phyloP scores from a whole-genome alignment of 1,140 invertebrate genomes.

The Lasaia peninsularis region DNA sequence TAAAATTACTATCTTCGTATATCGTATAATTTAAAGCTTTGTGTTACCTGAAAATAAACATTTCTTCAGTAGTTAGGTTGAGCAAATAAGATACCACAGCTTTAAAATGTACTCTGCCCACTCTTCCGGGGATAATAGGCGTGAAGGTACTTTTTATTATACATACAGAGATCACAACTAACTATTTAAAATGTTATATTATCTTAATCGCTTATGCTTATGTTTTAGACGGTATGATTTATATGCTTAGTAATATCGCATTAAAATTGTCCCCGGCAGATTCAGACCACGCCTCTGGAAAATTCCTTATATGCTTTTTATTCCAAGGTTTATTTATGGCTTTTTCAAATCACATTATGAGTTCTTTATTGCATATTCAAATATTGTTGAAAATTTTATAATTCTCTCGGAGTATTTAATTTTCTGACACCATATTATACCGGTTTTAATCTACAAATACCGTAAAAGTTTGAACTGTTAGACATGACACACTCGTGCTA shows the following conservation, averaged over 20 bases:
- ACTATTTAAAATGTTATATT: not conserved
- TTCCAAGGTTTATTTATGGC: slow-evolving; percentile 32
- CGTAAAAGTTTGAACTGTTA: not conserved
- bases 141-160: too few relatives aligned
- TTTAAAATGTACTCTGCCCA: too few relatives aligned
- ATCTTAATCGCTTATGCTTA: slow-evolving; percentile 1
- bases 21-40: too few relatives aligned
- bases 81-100: too few relatives aligned
- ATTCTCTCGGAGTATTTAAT: not conserved
- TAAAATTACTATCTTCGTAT: too few relatives aligned
- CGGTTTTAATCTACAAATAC: too few relatives aligned
- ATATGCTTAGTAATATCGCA: slow-evolving; percentile 44
- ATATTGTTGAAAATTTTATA: not conserved
- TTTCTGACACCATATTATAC: too few relatives aligned
- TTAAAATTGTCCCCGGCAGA: slow-evolving; percentile 50
- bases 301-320: slow-evolving; percentile 37
- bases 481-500: too few relatives aligned
- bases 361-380: slow-evolving; percentile 1
- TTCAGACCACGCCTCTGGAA: slow-evolving; percentile 35
- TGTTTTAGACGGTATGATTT: slow-evolving; percentile 30
- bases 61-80: too few relatives aligned
- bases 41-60: too few relatives aligned
- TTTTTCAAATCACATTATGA: slow-evolving; percentile 21
- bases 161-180: too few relatives aligned
- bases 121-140: too few relatives aligned